phyloP scores from a whole-genome alignment of 2,888 invertebrate genomes.

The Dastarcus helophoroides region DNA sequence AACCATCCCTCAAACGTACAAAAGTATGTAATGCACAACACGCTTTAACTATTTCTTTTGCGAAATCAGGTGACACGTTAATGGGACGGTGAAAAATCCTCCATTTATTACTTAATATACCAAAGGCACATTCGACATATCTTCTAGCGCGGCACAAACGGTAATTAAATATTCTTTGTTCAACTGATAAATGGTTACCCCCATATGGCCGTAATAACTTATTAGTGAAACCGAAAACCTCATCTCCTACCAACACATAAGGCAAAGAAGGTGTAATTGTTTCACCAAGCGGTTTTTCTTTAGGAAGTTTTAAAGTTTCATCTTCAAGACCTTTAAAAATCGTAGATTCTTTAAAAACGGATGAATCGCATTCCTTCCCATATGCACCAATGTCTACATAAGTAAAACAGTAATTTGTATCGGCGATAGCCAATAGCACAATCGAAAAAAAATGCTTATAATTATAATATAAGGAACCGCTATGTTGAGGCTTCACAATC shows the following conservation, averaged over 20 bases:
- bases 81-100: constrained; percentile 16
- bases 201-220: constrained; percentile 10
- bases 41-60: constrained; percentile 16
- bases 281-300: constrained; percentile 10
- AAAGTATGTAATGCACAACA: constrained; percentile 14
- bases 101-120: constrained; percentile 16
- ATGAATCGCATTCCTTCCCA: constrained; percentile 17
- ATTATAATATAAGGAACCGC: constrained; percentile 16
- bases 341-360: constrained; percentile 14
- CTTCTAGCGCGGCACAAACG: constrained; percentile 12
- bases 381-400: constrained; percentile 16
- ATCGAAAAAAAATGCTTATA: constrained; percentile 16
- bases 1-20: constrained; percentile 13
- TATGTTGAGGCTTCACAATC: constrained; percentile 14
- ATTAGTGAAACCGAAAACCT: constrained; percentile 12
- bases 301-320: constrained; percentile 13
- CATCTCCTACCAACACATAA: constrained; percentile 14
- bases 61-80: constrained; percentile 14
- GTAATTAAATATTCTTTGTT: constrained; percentile 14
- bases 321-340: constrained; percentile 14
- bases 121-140: constrained; percentile 16
- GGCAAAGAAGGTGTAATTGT: constrained; percentile 8
- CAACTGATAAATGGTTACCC: constrained; percentile 12
- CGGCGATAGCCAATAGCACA: constrained; percentile 17
- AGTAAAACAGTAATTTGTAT: constrained; percentile 14